Conservation (phyloP, 2,797 vertebrate species). For the Smutsia gigantea region DNA sequence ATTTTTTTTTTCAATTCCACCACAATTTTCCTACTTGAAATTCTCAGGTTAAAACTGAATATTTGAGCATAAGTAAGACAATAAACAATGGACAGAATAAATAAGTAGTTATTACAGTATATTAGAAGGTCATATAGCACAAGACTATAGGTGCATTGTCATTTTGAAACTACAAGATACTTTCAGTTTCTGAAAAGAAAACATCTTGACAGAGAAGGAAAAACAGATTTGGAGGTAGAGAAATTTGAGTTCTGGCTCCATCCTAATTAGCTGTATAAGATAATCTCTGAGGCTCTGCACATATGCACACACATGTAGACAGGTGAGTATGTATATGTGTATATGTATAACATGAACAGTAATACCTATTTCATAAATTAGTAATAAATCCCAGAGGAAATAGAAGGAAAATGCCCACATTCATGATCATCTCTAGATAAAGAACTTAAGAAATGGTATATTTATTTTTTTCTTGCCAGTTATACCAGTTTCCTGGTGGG, state of each 20-base stretch:
- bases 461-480: neutral
- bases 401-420: neutral
- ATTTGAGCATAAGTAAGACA: neutral
- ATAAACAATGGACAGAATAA: neutral
- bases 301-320: neutral
- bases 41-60: neutral
- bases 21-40: neutral
- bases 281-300: neutral
- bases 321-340: neutral
- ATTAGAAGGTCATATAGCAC: neutral
- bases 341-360: neutral
- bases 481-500: neutral
- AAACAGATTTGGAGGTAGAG: neutral
- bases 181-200: slow-evolving; percentile 19
- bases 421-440: neutral
- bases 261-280: neutral
- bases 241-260: neutral
- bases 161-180: neutral
- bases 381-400: neutral
- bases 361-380: neutral
- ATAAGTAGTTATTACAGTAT: neutral
- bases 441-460: neutral
- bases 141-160: neutral
- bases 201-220: neutral
- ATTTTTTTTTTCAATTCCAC: neutral